These are phyloP conservation scores for Drosophila ironensis DNA, from an alignment of 1,140 invertebrate genomes.

Conservation along the genomic window DNA sequence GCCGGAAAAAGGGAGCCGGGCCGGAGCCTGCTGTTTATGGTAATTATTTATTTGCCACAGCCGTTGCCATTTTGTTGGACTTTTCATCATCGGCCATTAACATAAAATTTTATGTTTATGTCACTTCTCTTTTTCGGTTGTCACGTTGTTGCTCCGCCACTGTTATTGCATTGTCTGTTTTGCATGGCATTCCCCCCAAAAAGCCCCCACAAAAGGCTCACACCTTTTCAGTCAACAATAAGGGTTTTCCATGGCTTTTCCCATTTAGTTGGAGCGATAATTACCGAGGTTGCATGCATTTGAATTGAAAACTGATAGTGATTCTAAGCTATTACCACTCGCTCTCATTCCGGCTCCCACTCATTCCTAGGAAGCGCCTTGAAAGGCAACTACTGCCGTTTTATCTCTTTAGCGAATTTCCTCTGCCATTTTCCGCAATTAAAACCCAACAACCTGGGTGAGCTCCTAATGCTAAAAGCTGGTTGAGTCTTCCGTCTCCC, in stretches of 20 bases:
- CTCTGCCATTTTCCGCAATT: conserved; percentile 51
- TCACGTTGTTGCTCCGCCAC: too few relatives aligned
- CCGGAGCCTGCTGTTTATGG: conserved; percentile 69
- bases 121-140: conserved; percentile 44
- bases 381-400: neutral
- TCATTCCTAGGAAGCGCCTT: neutral
- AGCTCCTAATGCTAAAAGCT: conserved; percentile 40
- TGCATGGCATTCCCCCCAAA: conserved; percentile 25
- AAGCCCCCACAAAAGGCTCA: too few relatives aligned
- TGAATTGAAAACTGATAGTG: conserved; percentile 3
- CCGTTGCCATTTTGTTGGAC: conserved; percentile 58
- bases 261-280: too few relatives aligned
- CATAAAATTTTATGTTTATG: conserved; percentile 80
- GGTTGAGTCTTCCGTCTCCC: conserved; percentile 13
- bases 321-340: neutral
- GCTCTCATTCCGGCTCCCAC: neutral
- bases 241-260: too few relatives aligned
- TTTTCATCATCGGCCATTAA: conserved; percentile 73
- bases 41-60: conserved; percentile 80
- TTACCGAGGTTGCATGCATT: neutral
- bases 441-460: conserved; percentile 61
- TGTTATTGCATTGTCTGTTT: conserved; percentile 58
- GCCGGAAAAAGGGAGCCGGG: conserved; percentile 22
- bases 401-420: conserved; percentile 19
- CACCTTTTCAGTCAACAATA: too few relatives aligned